phyloP scores from a whole-genome alignment of 2,113 vertebrate genomes.

The Myodes glareolus region DNA sequence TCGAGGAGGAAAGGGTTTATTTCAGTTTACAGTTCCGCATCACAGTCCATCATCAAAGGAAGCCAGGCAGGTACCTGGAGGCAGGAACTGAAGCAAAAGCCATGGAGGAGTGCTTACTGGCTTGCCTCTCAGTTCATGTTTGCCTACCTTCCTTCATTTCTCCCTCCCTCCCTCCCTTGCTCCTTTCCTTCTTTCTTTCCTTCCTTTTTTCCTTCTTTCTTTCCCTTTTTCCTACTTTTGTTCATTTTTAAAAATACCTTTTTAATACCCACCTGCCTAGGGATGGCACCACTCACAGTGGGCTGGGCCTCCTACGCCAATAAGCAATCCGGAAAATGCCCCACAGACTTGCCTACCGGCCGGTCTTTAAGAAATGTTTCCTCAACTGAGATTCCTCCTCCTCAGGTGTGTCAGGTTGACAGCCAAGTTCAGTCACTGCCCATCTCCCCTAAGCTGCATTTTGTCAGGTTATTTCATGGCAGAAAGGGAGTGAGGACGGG shows the following conservation, averaged over 20 bases:
- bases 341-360: neutral
- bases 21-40: neutral
- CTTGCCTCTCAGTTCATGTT: neutral
- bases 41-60: neutral
- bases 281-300: neutral
- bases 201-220: neutral
- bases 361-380: neutral
- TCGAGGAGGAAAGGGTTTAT: neutral
- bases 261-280: neutral
- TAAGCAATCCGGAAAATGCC: neutral
- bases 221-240: neutral
- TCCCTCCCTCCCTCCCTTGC: accelerated
- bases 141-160: neutral
- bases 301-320: no score
- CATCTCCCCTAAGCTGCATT: neutral
- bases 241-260: neutral
- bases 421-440: neutral
- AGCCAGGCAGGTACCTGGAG: neutral
- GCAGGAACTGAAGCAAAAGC: neutral
- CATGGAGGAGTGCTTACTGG: neutral
- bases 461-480: neutral
- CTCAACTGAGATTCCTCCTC: neutral
- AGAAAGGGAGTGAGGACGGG: neutral
- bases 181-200: accelerated
- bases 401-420: neutral